Evolutionary conservation across 92 coral and sea anemone genomes (phyloP), one percentile per base, ranked within the genome.

Genomic region (Porites divaricata): DNA sequence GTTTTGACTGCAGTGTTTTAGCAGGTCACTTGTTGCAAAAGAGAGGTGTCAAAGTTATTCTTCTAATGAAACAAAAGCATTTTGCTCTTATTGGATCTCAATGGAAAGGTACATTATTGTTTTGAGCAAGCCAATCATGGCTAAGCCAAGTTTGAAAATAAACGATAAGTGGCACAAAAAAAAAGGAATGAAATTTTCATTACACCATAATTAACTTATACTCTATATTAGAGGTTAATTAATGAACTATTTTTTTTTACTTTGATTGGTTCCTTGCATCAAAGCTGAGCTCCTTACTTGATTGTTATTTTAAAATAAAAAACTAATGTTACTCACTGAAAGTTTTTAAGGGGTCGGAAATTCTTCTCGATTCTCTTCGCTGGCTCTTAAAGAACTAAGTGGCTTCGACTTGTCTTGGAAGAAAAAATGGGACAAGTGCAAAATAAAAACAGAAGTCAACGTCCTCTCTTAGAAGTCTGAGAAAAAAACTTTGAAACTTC

Each of bases 291-390:
- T 72, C 67, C 88, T 93, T 88, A 85, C 75, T 76, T 67, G 74
- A 73, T 77, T 93, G 90, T 90, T 87, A 81, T 81, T 77, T 81
- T 74, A 77, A 89, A 86, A 90, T 93, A 88, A 86, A 41, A 35
- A 35, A 35, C 45, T 4, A 35, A 35, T 35, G 45, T 35, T 35
- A 73, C 71, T 77, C 79, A 85, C 77, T 93, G 93, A 72, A 73
- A 63, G 23, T 71, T 72, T 64, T 62, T 61, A 24, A 63, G 35
- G 49, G 45, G 22, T 79, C 86, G 86, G 86, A 82, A 82, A 82
- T 82, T 82, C 86, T 82, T 82, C 53, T 41, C 68, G 68, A 56
- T 80, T 70, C 69, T 56, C 41, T 68, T 28, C 76, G 20, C 56
- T n/a, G 67, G 20, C 26, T 50, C 63, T 59, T 72, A 16, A 9